Percentiles rank a stretch among this genome's conserved stretches.
Evolutionary conservation across 2,797 vertebrate species (phyloP).

Genomic region (Rhinoraja longicauda): DNA sequence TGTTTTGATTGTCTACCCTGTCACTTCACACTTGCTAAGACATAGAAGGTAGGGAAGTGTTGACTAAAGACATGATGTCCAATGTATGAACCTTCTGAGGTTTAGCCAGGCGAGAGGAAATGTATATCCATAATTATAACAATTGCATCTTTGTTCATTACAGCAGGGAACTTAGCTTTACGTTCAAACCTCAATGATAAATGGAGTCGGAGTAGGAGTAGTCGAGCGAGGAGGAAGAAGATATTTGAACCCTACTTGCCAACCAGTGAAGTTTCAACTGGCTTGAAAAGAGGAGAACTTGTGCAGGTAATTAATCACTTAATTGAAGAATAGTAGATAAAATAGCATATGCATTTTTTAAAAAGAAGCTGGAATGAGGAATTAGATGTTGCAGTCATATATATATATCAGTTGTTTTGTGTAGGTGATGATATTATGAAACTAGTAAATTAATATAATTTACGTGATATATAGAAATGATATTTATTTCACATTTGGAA

Average conservation of each 20-base stretch:
- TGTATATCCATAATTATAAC: neutral
- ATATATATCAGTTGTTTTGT: neutral
- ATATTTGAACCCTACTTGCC: conserved; percentile 83
- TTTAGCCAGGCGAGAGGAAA: neutral
- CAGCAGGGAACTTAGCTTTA: neutral
- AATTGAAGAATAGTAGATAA: neutral
- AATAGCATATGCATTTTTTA: neutral
- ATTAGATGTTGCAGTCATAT: neutral
- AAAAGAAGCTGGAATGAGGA: neutral
- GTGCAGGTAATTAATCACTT: conserved; percentile 69
- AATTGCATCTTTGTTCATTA: neutral
- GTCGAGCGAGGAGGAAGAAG: conserved; percentile 68
- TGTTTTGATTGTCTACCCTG: no score
- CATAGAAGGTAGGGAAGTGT: neutral
- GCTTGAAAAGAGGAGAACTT: conserved; percentile 81
- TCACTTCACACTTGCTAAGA: neutral
- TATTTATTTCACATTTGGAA: neutral
- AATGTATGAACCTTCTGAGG: neutral
- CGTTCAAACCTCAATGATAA: conserved; percentile 11
- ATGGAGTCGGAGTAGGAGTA: conserved; percentile 57
- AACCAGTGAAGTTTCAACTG: conserved; percentile 74
- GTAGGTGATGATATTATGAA: neutral
- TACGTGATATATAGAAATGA: neutral
- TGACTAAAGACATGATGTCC: neutral
- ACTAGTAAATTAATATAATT: neutral